A percentile compares a stretch with the other conserved stretches of the same genome.
These are phyloP conservation scores for Tachina grossa DNA, from an alignment of 2,888 invertebrate genomes.

Conservation along the genomic window DNA sequence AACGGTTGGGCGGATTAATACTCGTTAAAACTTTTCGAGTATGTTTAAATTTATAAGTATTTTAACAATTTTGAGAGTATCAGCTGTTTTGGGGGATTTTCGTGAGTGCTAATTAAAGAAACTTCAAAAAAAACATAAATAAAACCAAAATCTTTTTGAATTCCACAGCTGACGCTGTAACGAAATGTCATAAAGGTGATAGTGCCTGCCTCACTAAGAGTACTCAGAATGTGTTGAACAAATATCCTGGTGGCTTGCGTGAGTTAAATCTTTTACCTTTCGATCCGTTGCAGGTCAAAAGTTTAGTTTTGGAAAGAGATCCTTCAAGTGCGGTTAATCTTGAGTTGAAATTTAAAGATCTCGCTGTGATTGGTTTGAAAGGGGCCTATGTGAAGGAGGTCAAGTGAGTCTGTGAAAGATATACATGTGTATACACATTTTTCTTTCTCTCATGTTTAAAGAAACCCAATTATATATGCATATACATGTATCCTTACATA, in stretches of 20 bases:
- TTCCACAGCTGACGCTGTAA: conserved; percentile 45
- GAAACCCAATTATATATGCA: neutral
- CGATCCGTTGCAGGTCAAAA: conserved; percentile 79
- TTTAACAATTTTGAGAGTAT: conserved; percentile 1
- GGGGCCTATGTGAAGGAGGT: conserved; percentile 69
- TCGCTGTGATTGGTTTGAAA: conserved; percentile 77
- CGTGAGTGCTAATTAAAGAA: conserved; percentile 43
- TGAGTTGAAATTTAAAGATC: conserved; percentile 78
- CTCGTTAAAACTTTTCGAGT: neutral
- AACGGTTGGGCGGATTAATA: neutral
- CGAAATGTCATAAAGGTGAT: conserved; percentile 72
- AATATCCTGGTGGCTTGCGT: conserved; percentile 75
- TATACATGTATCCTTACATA: neutral
- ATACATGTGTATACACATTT: neutral
- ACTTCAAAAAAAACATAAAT: neutral
- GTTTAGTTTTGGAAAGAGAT: conserved; percentile 76
- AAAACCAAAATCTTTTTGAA: conserved; percentile 4
- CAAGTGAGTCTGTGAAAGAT: conserved; percentile 37
- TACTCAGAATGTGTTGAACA: conserved; percentile 73
- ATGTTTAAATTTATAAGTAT: conserved; percentile 42
- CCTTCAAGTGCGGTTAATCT: conserved; percentile 79
- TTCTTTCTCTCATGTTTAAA: no score
- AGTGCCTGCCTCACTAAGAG: conserved; percentile 72
- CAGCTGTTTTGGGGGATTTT: conserved; percentile 30
- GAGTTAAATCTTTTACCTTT: conserved; percentile 76